These are phyloP conservation scores for Sitta carolinensis DNA, from an alignment of 2,797 vertebrate genomes.

Conservation along the genomic window DNA sequence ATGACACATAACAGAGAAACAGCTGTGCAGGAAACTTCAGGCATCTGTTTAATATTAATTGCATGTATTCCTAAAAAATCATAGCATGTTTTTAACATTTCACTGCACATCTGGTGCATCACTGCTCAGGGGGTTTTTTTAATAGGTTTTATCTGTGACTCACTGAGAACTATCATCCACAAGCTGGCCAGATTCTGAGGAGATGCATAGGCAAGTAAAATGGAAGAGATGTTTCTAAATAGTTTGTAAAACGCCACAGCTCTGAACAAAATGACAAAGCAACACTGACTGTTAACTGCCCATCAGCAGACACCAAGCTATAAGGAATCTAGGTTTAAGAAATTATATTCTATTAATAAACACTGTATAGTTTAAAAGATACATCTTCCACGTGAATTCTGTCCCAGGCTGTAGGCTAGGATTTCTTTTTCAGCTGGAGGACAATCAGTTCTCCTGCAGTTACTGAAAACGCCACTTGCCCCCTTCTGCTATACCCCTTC, in stretches of 20 bases:
- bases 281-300: not conserved
- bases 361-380: not conserved
- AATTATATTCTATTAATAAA: not conserved
- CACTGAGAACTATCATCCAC: conserved; percentile 7
- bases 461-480: not conserved
- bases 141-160: conserved; percentile 46
- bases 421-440: not conserved
- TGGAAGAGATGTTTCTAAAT: not conserved
- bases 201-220: conserved; percentile 11
- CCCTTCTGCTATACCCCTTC: not conserved
- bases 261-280: not conserved
- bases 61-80: conserved; percentile 69
- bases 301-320: not conserved
- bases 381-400: not conserved
- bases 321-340: not conserved
- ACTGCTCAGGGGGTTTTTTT: not conserved
- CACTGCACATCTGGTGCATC: conserved; percentile 51
- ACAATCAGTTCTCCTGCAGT: not conserved
- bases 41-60: conserved; percentile 67
- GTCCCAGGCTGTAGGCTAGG: not conserved
- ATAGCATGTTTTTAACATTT: conserved; percentile 60
- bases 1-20: conserved; percentile 50
- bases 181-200: not conserved
- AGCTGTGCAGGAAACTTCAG: conserved; percentile 60
- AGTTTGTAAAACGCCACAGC: not conserved